A percentile compares a stretch with the other conserved stretches of the same genome.
Evolutionary conservation across 2,113 vertebrate genomes (phyloP).

Genomic region (Lota lota): DNA sequence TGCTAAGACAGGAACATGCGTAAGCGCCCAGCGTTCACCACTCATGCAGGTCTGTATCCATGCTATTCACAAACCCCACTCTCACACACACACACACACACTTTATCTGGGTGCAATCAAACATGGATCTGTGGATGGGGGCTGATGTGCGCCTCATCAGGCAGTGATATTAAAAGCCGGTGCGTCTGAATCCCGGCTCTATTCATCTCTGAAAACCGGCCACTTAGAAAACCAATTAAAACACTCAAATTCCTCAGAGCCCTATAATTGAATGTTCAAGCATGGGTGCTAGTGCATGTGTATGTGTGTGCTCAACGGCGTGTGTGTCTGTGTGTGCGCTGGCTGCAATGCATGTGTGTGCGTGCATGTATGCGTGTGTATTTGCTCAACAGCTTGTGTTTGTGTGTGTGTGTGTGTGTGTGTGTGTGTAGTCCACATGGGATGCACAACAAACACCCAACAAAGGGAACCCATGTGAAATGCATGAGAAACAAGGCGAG

Average conservation of each 20-base stretch:
- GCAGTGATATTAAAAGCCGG: conserved; percentile 69
- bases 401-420: not conserved
- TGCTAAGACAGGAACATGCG: not conserved
- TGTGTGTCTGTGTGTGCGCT: not conserved
- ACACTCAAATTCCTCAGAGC: conserved; percentile 71
- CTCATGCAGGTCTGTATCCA: too few relatives aligned
- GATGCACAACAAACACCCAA: conserved; percentile 13
- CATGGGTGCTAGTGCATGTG: conserved; percentile 14
- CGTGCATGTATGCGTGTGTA: conserved; percentile 18
- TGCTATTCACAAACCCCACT: conserved; percentile 7
- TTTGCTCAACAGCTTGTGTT: not conserved
- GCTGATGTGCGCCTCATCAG: conserved; percentile 67
- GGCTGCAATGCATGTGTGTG: conserved; percentile 1
- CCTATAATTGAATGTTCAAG: conserved; percentile 72
- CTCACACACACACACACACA: conserved; percentile 8
- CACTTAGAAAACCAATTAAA: conserved; percentile 79
- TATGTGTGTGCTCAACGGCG: not conserved
- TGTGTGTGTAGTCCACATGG: not conserved
- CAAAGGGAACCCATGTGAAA: conserved; percentile 38
- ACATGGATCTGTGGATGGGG: conserved; percentile 61
- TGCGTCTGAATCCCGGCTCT: conserved; percentile 56
- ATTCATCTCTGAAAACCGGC: conserved; percentile 70
- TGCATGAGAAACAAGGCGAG: conserved; percentile 30
- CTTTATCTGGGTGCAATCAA: conserved; percentile 41
- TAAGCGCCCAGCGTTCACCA: not conserved